Evolutionary conservation across 2,113 vertebrate species (phyloP), one percentile per base, ranked within the genome.

Genomic region (Melospiza georgiana): DNA sequence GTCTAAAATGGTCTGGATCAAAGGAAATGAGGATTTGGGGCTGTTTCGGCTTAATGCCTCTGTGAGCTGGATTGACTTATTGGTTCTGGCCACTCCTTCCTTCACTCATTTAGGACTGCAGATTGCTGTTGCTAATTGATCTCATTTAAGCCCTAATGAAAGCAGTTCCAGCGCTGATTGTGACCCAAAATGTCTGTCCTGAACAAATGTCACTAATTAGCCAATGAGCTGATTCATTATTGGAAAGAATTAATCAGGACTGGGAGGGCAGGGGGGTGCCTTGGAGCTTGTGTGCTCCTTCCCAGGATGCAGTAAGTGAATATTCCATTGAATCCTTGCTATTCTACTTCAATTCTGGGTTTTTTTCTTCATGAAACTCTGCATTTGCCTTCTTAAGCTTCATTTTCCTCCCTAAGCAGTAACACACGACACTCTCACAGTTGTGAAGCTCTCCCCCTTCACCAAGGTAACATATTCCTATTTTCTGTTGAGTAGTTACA

Each of bases 401-500:
- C 10, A 13, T 80, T 83, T 76, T 48, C 33, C 51, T 69, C 67
- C 6, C 3, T 1, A 35, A 58, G 2, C 55, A 28, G 12, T n/a
- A 52, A 22, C 15, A 19, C 9, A 21, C 35, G 61, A 3, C 27
- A 3, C 49, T 63, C 13, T 10, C 23, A 4, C 0, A n/a, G 33
- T 4, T 73, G 58, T 76, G 87, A 79, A 91, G 25, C 28, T 93
- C 67, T 80, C 62, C 58, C 25, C 3, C 91, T 95, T 94, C 82
- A 69, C 89, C 62, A 37, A 72, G 87, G 84, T 19, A 62, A 81
- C 1, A 0, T 9, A 21, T 37, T 57, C 72, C 14, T 21, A 10
- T 51, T 51, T 51, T 51, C 25, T 27, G 14, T 27, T 15, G 25
- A 51, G 49, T 51, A 51, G 49, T 51, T 51, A 51, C 25, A 15